Percentiles rank a stretch among this genome's conserved stretches.
phyloP scores from a whole-genome alignment of 1,140 invertebrate species.

The Glomeris maerens region DNA sequence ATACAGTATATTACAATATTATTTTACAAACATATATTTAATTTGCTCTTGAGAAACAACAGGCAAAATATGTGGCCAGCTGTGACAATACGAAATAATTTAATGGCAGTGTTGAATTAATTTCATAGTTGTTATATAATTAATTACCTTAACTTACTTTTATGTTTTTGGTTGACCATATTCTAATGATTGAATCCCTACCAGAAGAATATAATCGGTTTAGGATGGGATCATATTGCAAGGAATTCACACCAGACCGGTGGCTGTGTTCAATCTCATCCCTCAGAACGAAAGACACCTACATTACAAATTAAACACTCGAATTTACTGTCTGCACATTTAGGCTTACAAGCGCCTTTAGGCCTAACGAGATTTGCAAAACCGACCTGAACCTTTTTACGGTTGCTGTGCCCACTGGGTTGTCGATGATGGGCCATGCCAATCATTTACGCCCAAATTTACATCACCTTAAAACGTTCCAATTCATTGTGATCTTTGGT shows the following conservation, averaged over 20 bases:
- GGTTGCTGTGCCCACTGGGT: constrained; percentile 37
- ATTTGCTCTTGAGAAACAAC: too few species aligned
- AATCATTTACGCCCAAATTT: too few species aligned
- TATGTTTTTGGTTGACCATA: constrained; percentile 61
- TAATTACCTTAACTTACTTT: constrained; percentile 22
- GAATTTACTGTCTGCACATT: neutral
- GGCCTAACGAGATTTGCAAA: constrained; percentile 10
- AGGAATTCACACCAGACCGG: constrained; percentile 85
- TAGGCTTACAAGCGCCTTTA: neutral
- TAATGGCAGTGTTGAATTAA: neutral
- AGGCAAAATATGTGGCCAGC: too few species aligned
- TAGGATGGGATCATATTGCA: constrained; percentile 78
- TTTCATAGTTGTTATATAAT: constrained; percentile 1
- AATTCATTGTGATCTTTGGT: too few species aligned
- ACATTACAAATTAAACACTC: constrained; percentile 14
- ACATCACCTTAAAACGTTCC: too few species aligned
- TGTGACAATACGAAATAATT: too few species aligned
- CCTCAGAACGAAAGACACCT: constrained; percentile 96
- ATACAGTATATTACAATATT: too few species aligned
- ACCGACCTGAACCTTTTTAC: constrained; percentile 52
- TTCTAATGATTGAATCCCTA: constrained; percentile 93
- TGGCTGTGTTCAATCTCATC: constrained; percentile 89
- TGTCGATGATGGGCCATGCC: constrained; percentile 19
- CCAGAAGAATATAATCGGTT: constrained; percentile 91
- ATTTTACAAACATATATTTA: too few species aligned